Base-by-base conservation (phyloP, 2,888 invertebrate species). In the Monoplex corrugatus region DNA sequence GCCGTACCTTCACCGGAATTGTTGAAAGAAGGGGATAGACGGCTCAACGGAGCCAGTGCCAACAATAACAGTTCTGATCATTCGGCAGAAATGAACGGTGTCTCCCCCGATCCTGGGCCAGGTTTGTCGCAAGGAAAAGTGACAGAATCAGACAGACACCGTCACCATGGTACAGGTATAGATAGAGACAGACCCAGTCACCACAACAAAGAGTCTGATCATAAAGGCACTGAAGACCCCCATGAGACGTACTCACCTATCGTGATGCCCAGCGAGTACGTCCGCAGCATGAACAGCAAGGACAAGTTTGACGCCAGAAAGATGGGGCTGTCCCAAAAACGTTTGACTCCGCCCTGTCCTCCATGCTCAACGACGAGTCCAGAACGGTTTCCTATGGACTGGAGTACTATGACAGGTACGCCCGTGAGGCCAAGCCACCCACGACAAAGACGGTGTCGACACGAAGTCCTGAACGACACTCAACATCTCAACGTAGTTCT, bases 271-370 rank as follows among this genome's bases (percentile, higher is more conserved):
- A 94, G 93, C 91, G 93, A 94, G 90, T 94, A 94, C 92, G 92
- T 93, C 1, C 90, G 93, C 90, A 90, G 91, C 23, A 94, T 93
- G 92, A 82, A 89, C 23, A 90, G 90, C 35, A 85, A 89, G 32
- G 94, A 94, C 44, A 92, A 92, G 75, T 94, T 94, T 93, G 94
- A 95, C 91, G 93, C 93, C 23, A 89, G 93, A 10, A 93, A 92
- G 86, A 95, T 95, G 94, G 93, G 92, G 44, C 89, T 94, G 38
- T 92, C 92, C 32, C 94, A n/a, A 93, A 93, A 72, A 94, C 92
- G 6, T 94, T 95, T 94, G 94, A 95, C 84, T 90, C 93, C 43
- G 94, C 94, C 32, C 90, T 94, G 32, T 91, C 92, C 16, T 91
- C 92, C 38, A 94, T 95, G 95, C 89, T 95, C 72, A 93, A 92